A percentile compares a stretch with the other conserved stretches of the same genome.
phyloP scores from a whole-genome alignment of 2,797 vertebrate species.

The Masticophis lateralis region DNA sequence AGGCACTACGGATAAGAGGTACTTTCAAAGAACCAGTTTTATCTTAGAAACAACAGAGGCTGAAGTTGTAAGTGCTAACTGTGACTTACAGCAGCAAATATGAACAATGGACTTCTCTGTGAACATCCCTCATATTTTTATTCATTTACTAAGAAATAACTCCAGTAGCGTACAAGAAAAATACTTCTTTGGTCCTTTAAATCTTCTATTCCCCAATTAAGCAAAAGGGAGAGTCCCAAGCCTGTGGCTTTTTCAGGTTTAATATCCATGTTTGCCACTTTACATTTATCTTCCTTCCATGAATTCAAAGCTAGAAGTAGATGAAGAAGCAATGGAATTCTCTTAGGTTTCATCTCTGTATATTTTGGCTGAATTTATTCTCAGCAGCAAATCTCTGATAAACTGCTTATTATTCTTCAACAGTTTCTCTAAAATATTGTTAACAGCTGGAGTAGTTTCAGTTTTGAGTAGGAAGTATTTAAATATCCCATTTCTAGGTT shows the following conservation, averaged over 20 bases:
- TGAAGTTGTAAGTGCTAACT: background rate
- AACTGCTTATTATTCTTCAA: background rate
- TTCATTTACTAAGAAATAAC: background rate
- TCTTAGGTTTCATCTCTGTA: background rate
- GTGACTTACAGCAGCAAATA: background rate
- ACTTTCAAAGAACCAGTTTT: background rate
- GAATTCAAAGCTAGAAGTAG: background rate
- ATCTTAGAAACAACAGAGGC: background rate
- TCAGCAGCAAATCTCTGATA: background rate
- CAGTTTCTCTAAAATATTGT: background rate
- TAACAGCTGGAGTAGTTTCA: background rate
- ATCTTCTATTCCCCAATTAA: background rate
- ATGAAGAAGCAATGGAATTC: background rate
- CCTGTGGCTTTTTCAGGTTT: background rate
- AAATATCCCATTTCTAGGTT: background rate
- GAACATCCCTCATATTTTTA: background rate
- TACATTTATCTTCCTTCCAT: background rate
- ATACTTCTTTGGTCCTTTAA: background rate
- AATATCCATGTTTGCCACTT: background rate
- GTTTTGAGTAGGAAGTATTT: background rate
- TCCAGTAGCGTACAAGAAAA: background rate
- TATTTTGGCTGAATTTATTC: background rate
- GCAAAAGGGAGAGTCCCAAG: background rate
- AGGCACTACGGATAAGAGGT: background rate
- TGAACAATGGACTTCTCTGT: background rate